Percentiles rank a stretch among this genome's conserved stretches.
phyloP scores from a whole-genome alignment of 35 echinoderm and acorn worm species.

The Heliocidaris tuberculata region DNA sequence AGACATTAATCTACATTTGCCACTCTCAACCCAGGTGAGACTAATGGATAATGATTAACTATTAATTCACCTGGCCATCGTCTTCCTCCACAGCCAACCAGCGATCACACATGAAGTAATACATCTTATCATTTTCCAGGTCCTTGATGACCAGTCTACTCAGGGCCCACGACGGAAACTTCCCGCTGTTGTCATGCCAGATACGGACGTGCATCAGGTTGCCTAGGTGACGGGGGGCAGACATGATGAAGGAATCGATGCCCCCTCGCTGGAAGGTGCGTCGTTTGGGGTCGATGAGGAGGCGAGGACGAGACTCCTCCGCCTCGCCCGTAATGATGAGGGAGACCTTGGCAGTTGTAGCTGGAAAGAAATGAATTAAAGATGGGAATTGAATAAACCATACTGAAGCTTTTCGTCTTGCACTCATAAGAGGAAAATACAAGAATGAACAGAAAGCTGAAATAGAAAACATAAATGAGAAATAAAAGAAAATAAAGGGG shows the following conservation, averaged over 20 bases:
- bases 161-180: slow-evolving; percentile 75
- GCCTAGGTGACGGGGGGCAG: slow-evolving; percentile 67
- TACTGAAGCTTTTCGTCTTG: too few species aligned
- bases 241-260: slow-evolving; percentile 81
- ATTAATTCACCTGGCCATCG: slow-evolving; percentile 78
- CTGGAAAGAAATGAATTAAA: slow-evolving; percentile 32
- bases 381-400: too few species aligned
- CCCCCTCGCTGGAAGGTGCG: slow-evolving; percentile 75
- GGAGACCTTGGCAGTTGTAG: slow-evolving; percentile 82
- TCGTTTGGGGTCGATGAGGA: slow-evolving; percentile 73
- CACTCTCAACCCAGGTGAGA: neutral
- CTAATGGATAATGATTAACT: too few species aligned
- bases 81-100: slow-evolving; percentile 96
- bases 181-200: slow-evolving; percentile 94
- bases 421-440: too few species aligned
- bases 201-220: slow-evolving; percentile 83
- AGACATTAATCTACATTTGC: neutral
- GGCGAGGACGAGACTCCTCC: slow-evolving; percentile 72
- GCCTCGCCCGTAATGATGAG: slow-evolving; percentile 83
- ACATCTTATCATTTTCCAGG: slow-evolving; percentile 65
- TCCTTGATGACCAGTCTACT: slow-evolving; percentile 86
- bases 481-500: too few species aligned
- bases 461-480: too few species aligned
- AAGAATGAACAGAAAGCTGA: too few species aligned
- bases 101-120: slow-evolving; percentile 89